Conservation (phyloP, 2,888 invertebrate genomes). For the Sarcophaga variegata region DNA sequence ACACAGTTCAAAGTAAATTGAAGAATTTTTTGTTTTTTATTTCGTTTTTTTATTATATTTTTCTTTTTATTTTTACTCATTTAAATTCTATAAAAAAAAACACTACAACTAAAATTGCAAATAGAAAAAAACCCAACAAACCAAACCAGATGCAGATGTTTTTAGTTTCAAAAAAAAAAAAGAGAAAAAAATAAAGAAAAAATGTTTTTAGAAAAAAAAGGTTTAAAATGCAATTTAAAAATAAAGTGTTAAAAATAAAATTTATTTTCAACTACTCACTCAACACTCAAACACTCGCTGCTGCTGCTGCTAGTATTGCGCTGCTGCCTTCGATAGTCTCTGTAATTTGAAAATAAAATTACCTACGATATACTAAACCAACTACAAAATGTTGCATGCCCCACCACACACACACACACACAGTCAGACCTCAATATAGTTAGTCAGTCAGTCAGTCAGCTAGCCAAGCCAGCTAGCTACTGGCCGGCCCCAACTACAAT, state of each 20-base stretch:
- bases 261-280: constrained; percentile 54
- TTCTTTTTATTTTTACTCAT: background rate
- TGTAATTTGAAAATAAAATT: background rate
- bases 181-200: background rate
- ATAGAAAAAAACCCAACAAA: constrained; percentile 37
- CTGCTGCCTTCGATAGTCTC: constrained; percentile 31
- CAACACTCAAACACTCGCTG: background rate
- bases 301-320: too few relatives aligned
- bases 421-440: background rate
- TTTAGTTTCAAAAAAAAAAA: constrained; percentile 40
- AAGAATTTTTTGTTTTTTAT: constrained; percentile 18
- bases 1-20: constrained; percentile 66
- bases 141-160: constrained; percentile 60
- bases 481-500: background rate
- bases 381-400: constrained; percentile 41
- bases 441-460: background rate
- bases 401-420: background rate
- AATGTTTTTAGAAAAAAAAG: background rate
- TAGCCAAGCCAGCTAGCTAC: background rate
- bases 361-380: constrained; percentile 16
- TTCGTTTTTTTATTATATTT: constrained; percentile 1
- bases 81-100: background rate
- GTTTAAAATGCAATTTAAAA: constrained; percentile 21
- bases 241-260: constrained; percentile 55
- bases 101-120: background rate